Conservation (phyloP, 1,140 invertebrate genomes). For the Catajapyx aquilonaris region DNA sequence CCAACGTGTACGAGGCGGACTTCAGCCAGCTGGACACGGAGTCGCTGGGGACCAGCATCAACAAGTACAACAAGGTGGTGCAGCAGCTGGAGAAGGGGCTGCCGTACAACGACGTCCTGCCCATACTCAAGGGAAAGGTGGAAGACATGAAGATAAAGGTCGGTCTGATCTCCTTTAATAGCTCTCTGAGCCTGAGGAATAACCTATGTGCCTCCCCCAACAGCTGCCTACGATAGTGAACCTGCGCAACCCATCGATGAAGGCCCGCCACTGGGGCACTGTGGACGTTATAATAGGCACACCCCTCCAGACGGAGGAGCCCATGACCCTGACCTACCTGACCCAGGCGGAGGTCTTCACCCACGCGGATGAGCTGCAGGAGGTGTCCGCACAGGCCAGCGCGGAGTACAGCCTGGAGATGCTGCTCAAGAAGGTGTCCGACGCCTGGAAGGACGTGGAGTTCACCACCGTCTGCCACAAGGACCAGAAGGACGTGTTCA, state of each 20-base stretch:
- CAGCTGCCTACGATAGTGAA: slow-evolving; percentile 49
- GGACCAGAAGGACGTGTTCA: slow-evolving; percentile 57
- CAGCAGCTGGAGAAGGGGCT: slow-evolving; percentile 26
- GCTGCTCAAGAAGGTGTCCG: slow-evolving; percentile 58
- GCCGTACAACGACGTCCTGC: slow-evolving; percentile 22
- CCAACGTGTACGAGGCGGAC: slow-evolving; percentile 20
- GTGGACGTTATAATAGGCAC: slow-evolving; percentile 52
- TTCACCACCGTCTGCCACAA: slow-evolving; percentile 52
- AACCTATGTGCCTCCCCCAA: too few species aligned
- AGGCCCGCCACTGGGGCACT: slow-evolving; percentile 56
- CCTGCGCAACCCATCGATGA: slow-evolving; percentile 47
- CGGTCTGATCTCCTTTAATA: slow-evolving; percentile 5
- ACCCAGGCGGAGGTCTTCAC: slow-evolving; percentile 50
- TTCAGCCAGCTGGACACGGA: slow-evolving; percentile 24
- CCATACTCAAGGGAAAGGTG: slow-evolving; percentile 36
- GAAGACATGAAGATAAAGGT: slow-evolving; percentile 32
- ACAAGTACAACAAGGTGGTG: slow-evolving; percentile 23
- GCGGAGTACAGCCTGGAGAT: slow-evolving; percentile 58
- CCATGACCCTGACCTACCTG: slow-evolving; percentile 35
- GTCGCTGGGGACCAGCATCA: slow-evolving; percentile 18
- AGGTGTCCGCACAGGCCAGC: slow-evolving; percentile 61
- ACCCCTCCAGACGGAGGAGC: slow-evolving; percentile 40
- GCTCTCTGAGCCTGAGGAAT: too few species aligned
- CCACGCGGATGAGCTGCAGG: slow-evolving; percentile 46
- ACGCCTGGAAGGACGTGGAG: slow-evolving; percentile 55